phyloP scores from a whole-genome alignment of 2,888 invertebrate species.

The Pseudolycoriella hygida region DNA sequence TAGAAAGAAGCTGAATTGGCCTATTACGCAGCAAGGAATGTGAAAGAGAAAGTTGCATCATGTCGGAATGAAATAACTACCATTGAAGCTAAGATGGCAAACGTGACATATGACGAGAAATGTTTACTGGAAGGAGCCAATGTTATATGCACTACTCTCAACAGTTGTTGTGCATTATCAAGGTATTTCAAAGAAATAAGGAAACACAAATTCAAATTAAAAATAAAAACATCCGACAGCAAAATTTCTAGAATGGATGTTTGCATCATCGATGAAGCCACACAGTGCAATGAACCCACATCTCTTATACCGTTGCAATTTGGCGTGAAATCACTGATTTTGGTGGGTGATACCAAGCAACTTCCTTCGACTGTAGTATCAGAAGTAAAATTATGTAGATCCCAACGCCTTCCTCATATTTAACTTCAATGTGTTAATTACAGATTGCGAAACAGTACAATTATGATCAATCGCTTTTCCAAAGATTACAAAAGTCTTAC shows the following conservation, averaged over 20 bases:
- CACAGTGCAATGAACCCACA: slow-evolving; percentile 61
- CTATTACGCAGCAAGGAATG: no score
- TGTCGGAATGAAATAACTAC: no score
- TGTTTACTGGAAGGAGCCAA: slow-evolving; percentile 2
- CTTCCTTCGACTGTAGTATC: not conserved
- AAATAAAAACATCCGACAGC: slow-evolving; percentile 5
- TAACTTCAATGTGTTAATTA: no score
- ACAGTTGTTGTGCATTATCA: slow-evolving; percentile 7
- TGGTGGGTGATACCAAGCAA: slow-evolving; percentile 52
- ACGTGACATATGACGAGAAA: no score
- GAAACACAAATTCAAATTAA: no score
- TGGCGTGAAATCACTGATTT: slow-evolving; percentile 52
- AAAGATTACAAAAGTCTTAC: slow-evolving; percentile 45
- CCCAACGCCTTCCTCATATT: no score
- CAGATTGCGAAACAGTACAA: slow-evolving; percentile 53
- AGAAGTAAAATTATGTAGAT: no score
- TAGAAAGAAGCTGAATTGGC: no score
- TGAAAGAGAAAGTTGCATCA: no score
- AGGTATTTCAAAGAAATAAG: slow-evolving; percentile 3
- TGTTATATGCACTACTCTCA: slow-evolving; percentile 13
- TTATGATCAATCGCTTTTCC: slow-evolving; percentile 58
- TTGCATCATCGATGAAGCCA: slow-evolving; percentile 77
- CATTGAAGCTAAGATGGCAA: no score
- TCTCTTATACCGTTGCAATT: slow-evolving; percentile 61
- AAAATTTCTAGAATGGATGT: slow-evolving; percentile 30